These are phyloP conservation scores for Echeneis naucrates DNA, from an alignment of 2,797 vertebrate genomes.

Conservation along the genomic window DNA sequence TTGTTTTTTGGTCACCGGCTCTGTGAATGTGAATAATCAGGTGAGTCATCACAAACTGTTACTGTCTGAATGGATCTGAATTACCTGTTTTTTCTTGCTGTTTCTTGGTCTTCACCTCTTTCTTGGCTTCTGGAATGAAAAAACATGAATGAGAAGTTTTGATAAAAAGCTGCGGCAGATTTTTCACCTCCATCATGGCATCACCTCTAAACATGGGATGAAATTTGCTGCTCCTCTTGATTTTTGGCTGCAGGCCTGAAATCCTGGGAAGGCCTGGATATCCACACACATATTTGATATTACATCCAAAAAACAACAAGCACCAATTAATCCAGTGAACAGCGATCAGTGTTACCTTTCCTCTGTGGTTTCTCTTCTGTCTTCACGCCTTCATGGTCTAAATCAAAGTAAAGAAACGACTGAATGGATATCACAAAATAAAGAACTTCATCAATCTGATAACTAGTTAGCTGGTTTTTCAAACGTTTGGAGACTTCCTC, in stretches of 20 bases:
- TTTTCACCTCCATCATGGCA: neutral
- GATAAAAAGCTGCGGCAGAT: conserved; percentile 2
- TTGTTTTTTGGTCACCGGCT: conserved; percentile 66
- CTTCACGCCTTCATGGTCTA: conserved; percentile 52
- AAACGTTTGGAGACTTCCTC: too few relatives aligned
- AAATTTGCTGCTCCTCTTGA: conserved; percentile 30
- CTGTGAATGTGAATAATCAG: conserved; percentile 51
- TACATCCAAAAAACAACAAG: neutral
- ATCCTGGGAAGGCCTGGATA: conserved; percentile 71
- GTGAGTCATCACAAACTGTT: neutral
- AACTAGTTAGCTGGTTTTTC: neutral
- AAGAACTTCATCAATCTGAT: neutral
- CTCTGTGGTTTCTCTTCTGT: conserved; percentile 45
- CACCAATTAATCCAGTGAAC: accelerated
- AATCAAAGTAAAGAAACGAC: neutral
- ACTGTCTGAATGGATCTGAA: neutral
- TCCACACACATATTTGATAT: neutral
- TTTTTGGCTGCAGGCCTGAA: conserved; percentile 25
- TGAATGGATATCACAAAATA: neutral
- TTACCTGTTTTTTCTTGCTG: conserved; percentile 70
- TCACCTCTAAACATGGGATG: conserved; percentile 62
- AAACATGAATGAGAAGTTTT: neutral
- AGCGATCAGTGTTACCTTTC: conserved; percentile 47
- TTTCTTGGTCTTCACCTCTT: conserved; percentile 57
- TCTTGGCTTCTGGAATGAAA: conserved; percentile 61